These are phyloP conservation scores for Meteorus colon DNA, from an alignment of 2,888 invertebrate species.

Conservation along the genomic window DNA sequence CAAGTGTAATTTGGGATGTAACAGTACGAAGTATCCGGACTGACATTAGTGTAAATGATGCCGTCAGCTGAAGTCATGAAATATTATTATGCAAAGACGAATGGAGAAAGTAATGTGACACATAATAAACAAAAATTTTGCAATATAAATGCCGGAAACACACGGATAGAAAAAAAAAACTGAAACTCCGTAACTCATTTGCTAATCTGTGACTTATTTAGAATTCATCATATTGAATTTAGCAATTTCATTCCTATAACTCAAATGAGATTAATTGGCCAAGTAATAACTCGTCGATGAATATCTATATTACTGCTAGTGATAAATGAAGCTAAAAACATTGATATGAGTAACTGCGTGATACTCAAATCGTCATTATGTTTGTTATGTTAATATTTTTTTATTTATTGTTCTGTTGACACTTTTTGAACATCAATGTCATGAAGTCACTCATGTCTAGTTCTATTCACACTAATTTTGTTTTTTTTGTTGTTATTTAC, in stretches of 20 bases:
- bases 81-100: constrained; percentile 55
- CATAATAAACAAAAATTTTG: constrained; percentile 54
- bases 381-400: constrained; percentile 56
- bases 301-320: constrained; percentile 61
- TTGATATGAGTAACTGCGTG: constrained; percentile 57
- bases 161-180: constrained; percentile 18
- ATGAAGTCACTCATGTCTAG: neutral
- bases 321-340: constrained; percentile 51
- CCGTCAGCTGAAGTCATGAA: constrained; percentile 50
- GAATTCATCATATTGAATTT: constrained; percentile 64
- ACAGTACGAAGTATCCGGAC: constrained; percentile 62
- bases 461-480: constrained; percentile 20
- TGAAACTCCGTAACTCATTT: constrained; percentile 61
- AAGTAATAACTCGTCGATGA: constrained; percentile 57
- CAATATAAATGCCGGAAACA: constrained; percentile 11
- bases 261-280: constrained; percentile 60
- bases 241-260: constrained; percentile 66
- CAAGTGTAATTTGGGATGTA: constrained; percentile 48
- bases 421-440: constrained; percentile 19
- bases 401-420: constrained; percentile 49
- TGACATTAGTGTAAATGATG: constrained; percentile 68
- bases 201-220: constrained; percentile 64
- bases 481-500: constrained; percentile 38
- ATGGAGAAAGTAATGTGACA: constrained; percentile 41
- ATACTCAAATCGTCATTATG: constrained; percentile 62